Evolutionary conservation across 1,140 invertebrate genomes (phyloP).

Genomic region (Acromyrmex echinatior): DNA sequence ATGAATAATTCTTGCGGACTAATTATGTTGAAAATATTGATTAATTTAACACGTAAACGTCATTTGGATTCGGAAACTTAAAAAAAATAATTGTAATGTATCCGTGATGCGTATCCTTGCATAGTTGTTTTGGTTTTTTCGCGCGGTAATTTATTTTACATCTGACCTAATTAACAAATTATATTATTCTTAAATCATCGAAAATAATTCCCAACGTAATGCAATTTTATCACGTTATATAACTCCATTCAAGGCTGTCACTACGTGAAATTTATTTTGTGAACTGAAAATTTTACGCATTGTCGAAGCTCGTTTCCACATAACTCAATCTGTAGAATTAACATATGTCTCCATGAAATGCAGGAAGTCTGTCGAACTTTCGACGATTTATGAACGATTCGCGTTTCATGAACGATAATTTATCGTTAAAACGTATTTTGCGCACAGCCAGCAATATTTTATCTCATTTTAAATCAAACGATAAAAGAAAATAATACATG

Average conservation of each 20-base stretch:
- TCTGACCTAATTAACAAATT: slow-evolving; percentile 1
- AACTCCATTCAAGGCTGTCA: not conserved
- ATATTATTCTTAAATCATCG: slow-evolving; percentile 10
- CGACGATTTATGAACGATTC: not conserved
- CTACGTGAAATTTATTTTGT: not conserved
- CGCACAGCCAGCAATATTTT: not conserved
- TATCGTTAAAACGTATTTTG: not conserved
- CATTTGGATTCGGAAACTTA: not conserved
- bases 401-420: not conserved
- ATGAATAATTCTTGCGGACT: not conserved
- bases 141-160: slow-evolving; percentile 2
- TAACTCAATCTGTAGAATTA: slow-evolving; percentile 19
- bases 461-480: slow-evolving; percentile 19
- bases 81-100: not conserved
- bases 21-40: slow-evolving; percentile 22
- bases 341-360: not conserved
- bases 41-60: not conserved
- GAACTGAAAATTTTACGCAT: not conserved
- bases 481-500: not conserved
- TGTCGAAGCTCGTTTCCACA: not conserved
- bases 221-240: not conserved
- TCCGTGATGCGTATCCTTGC: not conserved
- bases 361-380: not conserved
- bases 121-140: not conserved
- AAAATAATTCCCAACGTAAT: not conserved